Evolutionary conservation across 2,888 invertebrate species (phyloP), one percentile per base, ranked within the genome.

Genomic region (Drosophila macrospina): DNA sequence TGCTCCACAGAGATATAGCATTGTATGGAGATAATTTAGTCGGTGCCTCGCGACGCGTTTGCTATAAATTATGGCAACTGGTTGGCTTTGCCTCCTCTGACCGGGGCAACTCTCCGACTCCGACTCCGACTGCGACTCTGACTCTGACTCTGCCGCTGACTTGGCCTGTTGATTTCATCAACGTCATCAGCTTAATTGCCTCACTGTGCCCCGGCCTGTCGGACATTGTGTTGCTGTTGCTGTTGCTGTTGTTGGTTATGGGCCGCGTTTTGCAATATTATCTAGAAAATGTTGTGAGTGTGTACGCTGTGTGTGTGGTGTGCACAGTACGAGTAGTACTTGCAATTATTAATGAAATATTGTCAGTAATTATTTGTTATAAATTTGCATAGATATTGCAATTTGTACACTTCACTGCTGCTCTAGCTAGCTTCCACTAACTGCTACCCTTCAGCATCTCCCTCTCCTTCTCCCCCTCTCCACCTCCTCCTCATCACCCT

Each of bases 371-470:
- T 85, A 82, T 82, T 88, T 90, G 90, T 86, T 81, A 83, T 80
- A 79, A 90, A 89, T 89, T 90, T 89, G 89, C 89, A 85, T 89
- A 86, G 87, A 86, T 85, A 90, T 81, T 89, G 89, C 89, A 86
- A 86, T 82, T 86, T 88, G 88, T 79, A 77, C 77, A 85, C 88
- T 81, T 87, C 89, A 78, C 68, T 70, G 62, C 47, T 67, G 51
- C 68, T 26, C 60, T 44, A 74, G 47, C 50, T 48, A 51, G 7
- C 26, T 16, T 16, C 11, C 15, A 51, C 34, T 30, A 41, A 26
- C 36, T 41, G n/a, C 47, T 20, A 32, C 6, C 28, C 28, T 28
- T 5, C 20, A 20, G 3, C 1, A 32, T 8, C 16, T 24, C 5
- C 24, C 5, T 36, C 28, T 6, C 16, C 5, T n/a, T n/a, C 16